Percentiles rank a stretch among this genome's conserved stretches.
These are phyloP conservation scores for Chrysotoxum bicinctum DNA, from an alignment of 2,888 invertebrate genomes.

Conservation along the genomic window DNA sequence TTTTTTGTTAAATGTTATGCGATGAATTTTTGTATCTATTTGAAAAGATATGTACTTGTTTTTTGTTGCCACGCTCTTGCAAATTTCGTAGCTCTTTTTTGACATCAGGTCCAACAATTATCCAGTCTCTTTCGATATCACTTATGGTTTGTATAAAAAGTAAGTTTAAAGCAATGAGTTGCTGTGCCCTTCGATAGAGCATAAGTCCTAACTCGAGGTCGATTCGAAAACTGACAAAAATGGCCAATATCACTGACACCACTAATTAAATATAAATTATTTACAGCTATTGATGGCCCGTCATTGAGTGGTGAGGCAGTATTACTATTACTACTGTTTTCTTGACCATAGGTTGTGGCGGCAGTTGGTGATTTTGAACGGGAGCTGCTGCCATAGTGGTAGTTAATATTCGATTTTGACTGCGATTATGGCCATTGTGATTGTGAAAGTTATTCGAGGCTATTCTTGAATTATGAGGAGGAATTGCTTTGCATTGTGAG, in stretches of 20 bases:
- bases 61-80: conserved; percentile 90
- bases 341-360: conserved; percentile 17
- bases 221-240: conserved; percentile 72
- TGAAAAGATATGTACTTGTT: conserved; percentile 84
- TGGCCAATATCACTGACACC: conserved; percentile 68
- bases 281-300: conserved; percentile 69
- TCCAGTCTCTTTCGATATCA: conserved; percentile 94
- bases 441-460: too few relatives aligned
- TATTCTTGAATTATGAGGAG: too few relatives aligned
- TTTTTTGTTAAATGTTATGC: too few relatives aligned
- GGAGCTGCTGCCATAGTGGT: conserved; percentile 4
- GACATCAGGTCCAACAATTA: conserved; percentile 87
- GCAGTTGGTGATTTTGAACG: too few relatives aligned
- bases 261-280: conserved; percentile 75
- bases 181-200: too few relatives aligned
- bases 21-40: too few relatives aligned
- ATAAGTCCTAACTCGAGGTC: conserved; percentile 73
- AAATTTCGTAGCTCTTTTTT: conserved; percentile 87
- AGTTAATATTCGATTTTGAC: conserved; percentile 44
- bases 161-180: conserved; percentile 88
- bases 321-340: conserved; percentile 44
- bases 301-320: conserved; percentile 47
- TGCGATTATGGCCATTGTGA: conserved; percentile 51
- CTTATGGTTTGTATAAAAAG: conserved; percentile 93
- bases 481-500: too few relatives aligned